These are phyloP conservation scores for Alloscopus bannaensis DNA, from an alignment of 2,888 invertebrate species.

Conservation along the genomic window DNA sequence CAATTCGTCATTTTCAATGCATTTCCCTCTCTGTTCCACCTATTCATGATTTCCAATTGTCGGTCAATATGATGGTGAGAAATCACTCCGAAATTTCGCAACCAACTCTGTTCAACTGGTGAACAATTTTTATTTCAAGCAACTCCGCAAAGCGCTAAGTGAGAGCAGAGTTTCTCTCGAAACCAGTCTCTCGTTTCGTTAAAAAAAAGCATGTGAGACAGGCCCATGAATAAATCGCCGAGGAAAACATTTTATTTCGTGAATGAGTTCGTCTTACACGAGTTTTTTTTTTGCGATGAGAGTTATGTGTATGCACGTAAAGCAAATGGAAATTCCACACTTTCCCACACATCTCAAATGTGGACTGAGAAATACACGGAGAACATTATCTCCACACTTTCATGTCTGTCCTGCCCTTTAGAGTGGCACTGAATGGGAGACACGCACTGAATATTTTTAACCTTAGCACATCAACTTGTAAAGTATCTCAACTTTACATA, in stretches of 20 bases:
- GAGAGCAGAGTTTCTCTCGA: no score
- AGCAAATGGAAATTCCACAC: conserved; percentile 8
- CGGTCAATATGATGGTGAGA: conserved; percentile 11
- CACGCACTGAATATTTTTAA: conserved; percentile 35
- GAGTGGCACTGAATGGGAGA: conserved; percentile 44
- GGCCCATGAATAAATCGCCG: conserved; percentile 3
- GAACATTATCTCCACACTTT: not conserved
- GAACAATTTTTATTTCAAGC: no score
- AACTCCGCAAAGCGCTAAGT: no score
- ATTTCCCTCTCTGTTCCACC: not conserved
- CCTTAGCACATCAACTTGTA: conserved; percentile 12
- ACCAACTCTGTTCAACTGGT: not conserved
- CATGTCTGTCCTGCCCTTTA: not conserved
- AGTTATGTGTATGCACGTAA: conserved; percentile 1
- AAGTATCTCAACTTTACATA: no score
- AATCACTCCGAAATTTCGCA: no score
- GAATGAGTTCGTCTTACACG: conserved; percentile 13
- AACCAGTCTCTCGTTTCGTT: no score
- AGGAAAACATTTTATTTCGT: conserved; percentile 10
- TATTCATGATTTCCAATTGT: conserved; percentile 30
- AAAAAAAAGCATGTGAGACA: conserved; percentile 2
- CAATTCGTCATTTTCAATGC: conserved; percentile 59
- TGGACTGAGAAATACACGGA: no score
- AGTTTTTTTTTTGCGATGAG: conserved; percentile 6
- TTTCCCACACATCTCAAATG: not conserved